Evolutionary conservation across 53 echinoderm and acorn worm species (phyloP).

Genomic region (Echinarachnius parma): DNA sequence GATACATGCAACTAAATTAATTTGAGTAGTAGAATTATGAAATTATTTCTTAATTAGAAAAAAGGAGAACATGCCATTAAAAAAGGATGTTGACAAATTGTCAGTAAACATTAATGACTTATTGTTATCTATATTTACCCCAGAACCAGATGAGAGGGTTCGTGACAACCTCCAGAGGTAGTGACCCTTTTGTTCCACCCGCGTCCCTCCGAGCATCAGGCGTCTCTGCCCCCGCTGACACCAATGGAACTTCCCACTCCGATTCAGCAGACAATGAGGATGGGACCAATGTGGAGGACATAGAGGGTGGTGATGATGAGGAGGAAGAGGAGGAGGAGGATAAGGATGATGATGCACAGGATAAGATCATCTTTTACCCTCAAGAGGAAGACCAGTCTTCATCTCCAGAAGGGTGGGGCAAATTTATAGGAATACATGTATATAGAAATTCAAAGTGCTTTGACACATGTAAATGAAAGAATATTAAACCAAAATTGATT

Average conservation of each 20-base stretch:
- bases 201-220: conserved; percentile 11
- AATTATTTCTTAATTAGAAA: no score
- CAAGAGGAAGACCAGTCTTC: conserved; percentile 61
- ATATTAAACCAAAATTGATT: no score
- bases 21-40: no score
- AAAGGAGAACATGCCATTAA: no score
- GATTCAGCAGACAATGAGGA: conserved; percentile 44
- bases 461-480: no score
- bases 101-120: no score
- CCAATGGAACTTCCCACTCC: conserved; percentile 21
- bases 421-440: no score
- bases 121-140: neutral
- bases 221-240: conserved; percentile 1
- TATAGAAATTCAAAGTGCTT: no score
- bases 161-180: conserved; percentile 75
- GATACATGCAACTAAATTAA: no score
- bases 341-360: conserved; percentile 55
- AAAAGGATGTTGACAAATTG: no score
- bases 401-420: conserved; percentile 65
- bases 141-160: conserved; percentile 24
- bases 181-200: conserved; percentile 54
- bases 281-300: conserved; percentile 49
- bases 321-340: conserved; percentile 63
- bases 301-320: conserved; percentile 55
- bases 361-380: conserved; percentile 82